Evolutionary conservation across 1,140 invertebrate genomes (phyloP), one percentile per base, ranked within the genome.

Genomic region (Liolophura sinensis): DNA sequence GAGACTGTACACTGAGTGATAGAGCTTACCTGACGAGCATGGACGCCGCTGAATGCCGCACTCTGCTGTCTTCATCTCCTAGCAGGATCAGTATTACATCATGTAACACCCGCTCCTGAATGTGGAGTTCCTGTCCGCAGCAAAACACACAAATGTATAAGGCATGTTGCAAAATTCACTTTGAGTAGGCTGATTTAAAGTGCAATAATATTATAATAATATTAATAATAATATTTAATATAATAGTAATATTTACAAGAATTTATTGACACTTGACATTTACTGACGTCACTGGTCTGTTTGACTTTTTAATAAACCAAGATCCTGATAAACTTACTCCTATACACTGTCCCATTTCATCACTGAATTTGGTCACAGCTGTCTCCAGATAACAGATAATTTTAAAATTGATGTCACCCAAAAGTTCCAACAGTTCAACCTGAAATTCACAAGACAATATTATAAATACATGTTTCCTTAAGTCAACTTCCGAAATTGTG

Each of bases 21-120:
- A 54, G 1, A 60, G 68, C 83, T 86, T 87, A 94, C 92, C 86
- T 90, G 20, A 89, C 83, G 71, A 94, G 87, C 20, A 91, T 86
- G 52, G 86, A 82, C 12, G 90, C 87, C 5, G 92, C 89, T 18
- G 92, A 89, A 72, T 88, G 87, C 62, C 93, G 84, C 11, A 95
- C 92, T 81, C 92, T 87, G 60, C 88, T 87, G 81, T 95, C 93
- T 72, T 90, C 89, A 85, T 94, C 92, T 16, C 87, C 87, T 4
- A 94, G 76, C 40, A 93, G 80, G 48, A 81, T 76, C 20, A 90
- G 79, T n/a, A 92, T 80, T 56, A 91, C 85, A 65, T 88, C 84
- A 60, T 86, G 75, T n/a, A 92, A 72, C 50, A 90, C 83, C 68
- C 88, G 87, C 64, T 88, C 84, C 85, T 92, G 90, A 20, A 84